Evolutionary conservation across 2,888 invertebrate genomes (phyloP).

Genomic region (Anoplius nigerrimus): DNA sequence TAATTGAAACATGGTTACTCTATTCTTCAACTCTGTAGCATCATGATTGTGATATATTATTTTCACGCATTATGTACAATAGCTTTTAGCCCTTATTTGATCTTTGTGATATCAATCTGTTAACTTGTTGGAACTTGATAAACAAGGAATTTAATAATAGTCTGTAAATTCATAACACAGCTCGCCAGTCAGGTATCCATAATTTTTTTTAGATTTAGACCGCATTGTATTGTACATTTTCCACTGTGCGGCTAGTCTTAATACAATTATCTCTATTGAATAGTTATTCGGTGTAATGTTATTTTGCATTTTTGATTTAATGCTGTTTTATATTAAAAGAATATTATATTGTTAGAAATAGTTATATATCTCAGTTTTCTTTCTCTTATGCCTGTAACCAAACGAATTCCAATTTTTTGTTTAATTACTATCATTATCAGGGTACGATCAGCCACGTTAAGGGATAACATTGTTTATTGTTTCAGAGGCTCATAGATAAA

Average conservation of each 20-base stretch:
- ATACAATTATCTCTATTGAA: constrained; percentile 52
- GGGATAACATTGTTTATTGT: constrained; percentile 52
- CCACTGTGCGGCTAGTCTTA: constrained; percentile 20
- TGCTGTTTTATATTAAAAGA: no score
- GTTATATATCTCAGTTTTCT: no score
- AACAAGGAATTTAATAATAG: constrained; percentile 45
- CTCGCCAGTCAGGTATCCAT: background rate
- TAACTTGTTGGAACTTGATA: constrained; percentile 54
- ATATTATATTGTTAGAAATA: no score
- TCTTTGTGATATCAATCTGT: constrained; percentile 42
- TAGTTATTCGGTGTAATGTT: constrained; percentile 55
- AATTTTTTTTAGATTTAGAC: background rate
- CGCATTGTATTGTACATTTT: background rate
- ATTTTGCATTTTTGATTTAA: constrained; percentile 22
- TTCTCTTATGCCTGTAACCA: no score
- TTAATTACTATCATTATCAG: constrained; percentile 7
- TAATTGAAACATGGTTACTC: constrained; percentile 14
- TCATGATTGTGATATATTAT: constrained; percentile 24
- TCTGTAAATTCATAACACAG: constrained; percentile 17
- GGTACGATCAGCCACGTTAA: background rate
- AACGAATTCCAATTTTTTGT: constrained; percentile 13
- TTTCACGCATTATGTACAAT: constrained; percentile 27
- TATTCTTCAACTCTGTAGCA: constrained; percentile 12
- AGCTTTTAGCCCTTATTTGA: constrained; percentile 39
- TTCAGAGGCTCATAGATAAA: constrained; percentile 93